Percentiles rank a stretch among this genome's conserved stretches.
phyloP scores from a whole-genome alignment of 2,888 invertebrate species.

The Amphipyra tragopoginis region DNA sequence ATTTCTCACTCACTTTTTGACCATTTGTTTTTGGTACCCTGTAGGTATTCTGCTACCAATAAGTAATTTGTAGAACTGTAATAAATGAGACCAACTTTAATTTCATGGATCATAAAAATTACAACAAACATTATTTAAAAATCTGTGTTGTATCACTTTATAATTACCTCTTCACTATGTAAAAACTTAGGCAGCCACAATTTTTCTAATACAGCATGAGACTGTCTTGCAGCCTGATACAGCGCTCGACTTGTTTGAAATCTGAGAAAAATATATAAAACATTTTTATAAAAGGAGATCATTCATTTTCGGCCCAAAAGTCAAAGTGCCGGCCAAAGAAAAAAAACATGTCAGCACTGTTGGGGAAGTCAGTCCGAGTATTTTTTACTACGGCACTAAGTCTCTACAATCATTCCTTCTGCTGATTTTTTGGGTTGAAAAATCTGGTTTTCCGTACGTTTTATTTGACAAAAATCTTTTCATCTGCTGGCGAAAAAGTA shows the following conservation, averaged over 20 bases:
- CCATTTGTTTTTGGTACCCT: slow-evolving; percentile 87
- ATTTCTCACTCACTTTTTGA: slow-evolving; percentile 83
- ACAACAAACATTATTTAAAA: not conserved
- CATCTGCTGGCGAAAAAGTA: too few relatives aligned
- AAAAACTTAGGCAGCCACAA: slow-evolving; percentile 94
- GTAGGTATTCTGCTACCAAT: slow-evolving; percentile 91
- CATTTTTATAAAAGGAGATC: too few relatives aligned
- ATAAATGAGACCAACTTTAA: slow-evolving; percentile 47
- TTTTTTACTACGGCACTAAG: too few relatives aligned
- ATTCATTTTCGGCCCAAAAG: too few relatives aligned
- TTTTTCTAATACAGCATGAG: slow-evolving; percentile 93
- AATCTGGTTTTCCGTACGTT: too few relatives aligned
- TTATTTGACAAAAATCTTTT: too few relatives aligned
- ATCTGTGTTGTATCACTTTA: not conserved
- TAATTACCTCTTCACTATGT: slow-evolving; percentile 93
- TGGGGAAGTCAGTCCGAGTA: too few relatives aligned
- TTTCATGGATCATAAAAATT: not conserved
- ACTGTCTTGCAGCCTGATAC: slow-evolving; percentile 94
- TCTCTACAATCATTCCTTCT: too few relatives aligned
- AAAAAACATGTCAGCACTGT: too few relatives aligned
- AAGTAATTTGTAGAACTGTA: slow-evolving; percentile 93
- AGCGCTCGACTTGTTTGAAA: slow-evolving; percentile 94
- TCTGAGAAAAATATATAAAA: too few relatives aligned
- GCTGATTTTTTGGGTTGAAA: too few relatives aligned
- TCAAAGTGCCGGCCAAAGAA: too few relatives aligned